Evolutionary conservation across 2,888 invertebrate genomes (phyloP).

Genomic region (Ectemnius cavifrons): DNA sequence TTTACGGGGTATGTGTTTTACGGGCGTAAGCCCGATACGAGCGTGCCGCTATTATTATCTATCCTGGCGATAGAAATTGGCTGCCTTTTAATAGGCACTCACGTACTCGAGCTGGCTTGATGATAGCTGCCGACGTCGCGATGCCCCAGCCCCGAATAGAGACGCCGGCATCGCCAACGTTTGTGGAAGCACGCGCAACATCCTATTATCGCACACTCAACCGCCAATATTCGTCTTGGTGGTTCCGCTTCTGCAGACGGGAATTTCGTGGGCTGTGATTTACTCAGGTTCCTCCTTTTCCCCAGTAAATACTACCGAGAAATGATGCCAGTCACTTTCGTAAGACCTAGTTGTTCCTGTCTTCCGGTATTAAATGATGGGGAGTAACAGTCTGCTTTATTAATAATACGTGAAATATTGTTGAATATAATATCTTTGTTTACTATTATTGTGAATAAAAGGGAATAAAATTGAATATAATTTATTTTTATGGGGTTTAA

Average conservation of each 20-base stretch:
- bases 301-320: too few relatives aligned
- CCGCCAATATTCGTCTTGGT: slow-evolving; percentile 2
- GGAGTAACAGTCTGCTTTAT: too few relatives aligned
- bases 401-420: too few relatives aligned
- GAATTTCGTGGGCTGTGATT: too few relatives aligned
- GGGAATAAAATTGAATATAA: too few relatives aligned
- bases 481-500: too few relatives aligned
- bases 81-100: slow-evolving; percentile 53
- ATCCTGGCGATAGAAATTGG: slow-evolving; percentile 56
- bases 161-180: background rate
- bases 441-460: too few relatives aligned
- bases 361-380: too few relatives aligned
- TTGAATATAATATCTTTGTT: too few relatives aligned
- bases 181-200: background rate
- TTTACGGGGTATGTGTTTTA: slow-evolving; percentile 56
- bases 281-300: too few relatives aligned
- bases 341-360: too few relatives aligned
- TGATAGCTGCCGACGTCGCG: slow-evolving; percentile 32
- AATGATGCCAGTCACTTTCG: too few relatives aligned
- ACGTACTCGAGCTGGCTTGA: slow-evolving; percentile 33
- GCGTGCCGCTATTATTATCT: slow-evolving; percentile 62
- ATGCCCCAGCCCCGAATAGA: background rate
- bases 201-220: slow-evolving; percentile 6
- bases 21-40: slow-evolving; percentile 47
- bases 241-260: background rate